Evolutionary conservation across 2,113 vertebrate species (phyloP), one percentile per base, ranked within the genome.

Genomic region (Microtus richardsoni): DNA sequence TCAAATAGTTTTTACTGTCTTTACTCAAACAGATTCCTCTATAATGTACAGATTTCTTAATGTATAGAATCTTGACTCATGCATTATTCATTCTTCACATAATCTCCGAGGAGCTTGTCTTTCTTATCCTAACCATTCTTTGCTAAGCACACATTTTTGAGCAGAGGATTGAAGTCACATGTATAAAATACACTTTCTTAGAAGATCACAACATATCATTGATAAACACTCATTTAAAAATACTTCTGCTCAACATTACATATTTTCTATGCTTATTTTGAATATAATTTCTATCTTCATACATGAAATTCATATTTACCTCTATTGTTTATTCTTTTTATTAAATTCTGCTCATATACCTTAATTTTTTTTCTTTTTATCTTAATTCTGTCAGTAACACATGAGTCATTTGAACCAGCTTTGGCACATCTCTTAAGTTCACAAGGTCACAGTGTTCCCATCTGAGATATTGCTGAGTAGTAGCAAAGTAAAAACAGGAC

Each of bases 281-380:
- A 64, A 17, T 33, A 73, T 3, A 74, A 3, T 52, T 84, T 79
- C 64, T 73, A 8, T 84, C 30, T 5, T 73, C 75, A 93, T 13
- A 74, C 80, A 62, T 47, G 47, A n/a, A 90, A 12, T 66, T 95
- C 3, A 44, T 54, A n/a, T 54, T 90, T 82, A 62, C 41, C 16
- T 7, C 1, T 78, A n/a, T 75, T 79, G 71, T 36, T 66, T 41
- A 33, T 33, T 16, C 5, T 89, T 19, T 39, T 92, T 3, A 71
- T 70, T 70, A 70, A 44, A 70, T 49, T 82, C 28, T 70, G 49
- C 3, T 22, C 33, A 74, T 62, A 7, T 2, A 10, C 2, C 41
- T 64, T 62, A 33, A 33, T 66, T 85, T 85, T 93, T 93, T 87
- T 87, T 19, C n/a, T 82, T 58, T 74, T n/a, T 36, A 58, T 66